Evolutionary conservation across 1,140 invertebrate genomes (phyloP).

Genomic region (Eufriesea mexicana): DNA sequence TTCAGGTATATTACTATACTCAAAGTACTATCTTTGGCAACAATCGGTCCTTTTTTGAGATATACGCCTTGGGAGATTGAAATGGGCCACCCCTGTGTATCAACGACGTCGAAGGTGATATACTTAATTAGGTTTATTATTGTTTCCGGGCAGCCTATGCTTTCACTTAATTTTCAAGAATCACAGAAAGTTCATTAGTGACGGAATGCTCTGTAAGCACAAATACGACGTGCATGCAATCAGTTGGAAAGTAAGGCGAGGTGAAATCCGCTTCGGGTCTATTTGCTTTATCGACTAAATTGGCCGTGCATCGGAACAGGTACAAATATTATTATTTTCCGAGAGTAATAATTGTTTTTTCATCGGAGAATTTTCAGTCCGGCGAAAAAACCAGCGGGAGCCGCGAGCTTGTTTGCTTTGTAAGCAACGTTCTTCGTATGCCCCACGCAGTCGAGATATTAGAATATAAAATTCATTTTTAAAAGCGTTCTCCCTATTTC

Average conservation of each 20-base stretch:
- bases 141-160: background rate
- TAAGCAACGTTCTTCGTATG: conserved; percentile 53
- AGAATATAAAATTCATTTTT: conserved; percentile 37
- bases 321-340: conserved; percentile 69
- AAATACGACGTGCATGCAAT: conserved; percentile 14
- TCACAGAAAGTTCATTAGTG: background rate
- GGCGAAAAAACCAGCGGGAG: conserved; percentile 50
- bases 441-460: conserved; percentile 34
- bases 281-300: conserved; percentile 69
- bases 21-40: too few relatives aligned
- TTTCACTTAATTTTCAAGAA: background rate
- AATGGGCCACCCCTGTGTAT: background rate
- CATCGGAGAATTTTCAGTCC: conserved; percentile 37
- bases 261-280: conserved; percentile 63
- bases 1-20: too few relatives aligned
- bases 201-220: background rate
- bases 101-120: too few relatives aligned
- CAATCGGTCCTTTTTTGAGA: too few relatives aligned
- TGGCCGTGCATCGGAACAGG: conserved; percentile 64
- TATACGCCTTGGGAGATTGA: background rate
- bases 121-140: too few relatives aligned
- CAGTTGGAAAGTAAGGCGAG: conserved; percentile 46
- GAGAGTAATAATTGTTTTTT: conserved; percentile 65
- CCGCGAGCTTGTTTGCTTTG: conserved; percentile 59
- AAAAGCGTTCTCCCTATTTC: background rate